Conservation (phyloP, 2,113 vertebrate genomes). For the Aepyceros melampus region DNA sequence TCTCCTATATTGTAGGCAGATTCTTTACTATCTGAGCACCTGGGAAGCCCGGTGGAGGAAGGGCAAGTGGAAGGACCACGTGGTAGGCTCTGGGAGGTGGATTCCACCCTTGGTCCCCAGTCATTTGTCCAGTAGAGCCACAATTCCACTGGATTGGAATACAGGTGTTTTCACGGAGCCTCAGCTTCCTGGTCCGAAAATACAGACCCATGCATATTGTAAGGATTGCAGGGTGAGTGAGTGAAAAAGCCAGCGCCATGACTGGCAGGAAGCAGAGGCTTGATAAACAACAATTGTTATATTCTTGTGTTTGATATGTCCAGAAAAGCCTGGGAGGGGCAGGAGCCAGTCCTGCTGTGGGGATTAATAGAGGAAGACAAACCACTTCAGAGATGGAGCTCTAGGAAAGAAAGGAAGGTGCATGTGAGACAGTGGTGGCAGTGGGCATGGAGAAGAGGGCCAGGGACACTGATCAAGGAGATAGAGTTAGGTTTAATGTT, state of each 20-base stretch:
- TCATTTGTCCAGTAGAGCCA: background rate
- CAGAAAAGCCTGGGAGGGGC: background rate
- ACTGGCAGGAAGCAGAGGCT: background rate
- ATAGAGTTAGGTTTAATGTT: background rate
- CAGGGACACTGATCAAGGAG: rapidly evolving
- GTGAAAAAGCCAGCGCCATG: background rate
- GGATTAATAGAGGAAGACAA: background rate
- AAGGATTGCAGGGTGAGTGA: background rate
- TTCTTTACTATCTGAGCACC: background rate
- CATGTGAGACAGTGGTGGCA: rapidly evolving
- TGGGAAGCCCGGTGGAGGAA: background rate
- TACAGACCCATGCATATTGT: background rate
- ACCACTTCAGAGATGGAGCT: background rate
- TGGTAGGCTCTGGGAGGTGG: background rate
- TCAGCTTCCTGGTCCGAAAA: background rate
- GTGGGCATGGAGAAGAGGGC: background rate
- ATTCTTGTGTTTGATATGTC: background rate
- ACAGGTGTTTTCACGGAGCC: background rate
- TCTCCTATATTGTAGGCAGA: background rate
- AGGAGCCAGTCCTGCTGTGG: background rate
- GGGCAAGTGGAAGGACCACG: background rate
- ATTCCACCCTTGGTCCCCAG: background rate
- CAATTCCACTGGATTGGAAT: background rate
- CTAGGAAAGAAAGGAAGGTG: background rate
- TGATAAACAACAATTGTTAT: background rate